Evolutionary conservation across 1,140 invertebrate genomes (phyloP).

Genomic region (Acromyrmex echinatior): DNA sequence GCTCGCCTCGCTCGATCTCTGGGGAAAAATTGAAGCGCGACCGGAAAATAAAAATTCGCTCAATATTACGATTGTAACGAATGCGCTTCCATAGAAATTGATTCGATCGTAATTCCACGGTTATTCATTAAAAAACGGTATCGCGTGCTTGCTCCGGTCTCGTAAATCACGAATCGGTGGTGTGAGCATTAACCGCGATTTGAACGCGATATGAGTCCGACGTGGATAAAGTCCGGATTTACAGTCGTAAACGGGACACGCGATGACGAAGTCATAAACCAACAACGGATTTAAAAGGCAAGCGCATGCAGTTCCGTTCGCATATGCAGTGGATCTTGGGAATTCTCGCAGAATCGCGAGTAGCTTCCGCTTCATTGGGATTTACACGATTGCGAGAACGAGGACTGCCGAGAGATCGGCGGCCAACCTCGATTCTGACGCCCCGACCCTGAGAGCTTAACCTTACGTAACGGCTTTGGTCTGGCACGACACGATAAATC

Average conservation of each 20-base stretch:
- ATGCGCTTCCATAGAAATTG: conserved; percentile 37
- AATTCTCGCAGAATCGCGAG: conserved; percentile 25
- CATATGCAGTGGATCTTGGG: conserved; percentile 35
- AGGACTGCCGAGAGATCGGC: conserved; percentile 51
- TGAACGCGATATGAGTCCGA: conserved; percentile 23
- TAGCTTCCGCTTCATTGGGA: conserved; percentile 43
- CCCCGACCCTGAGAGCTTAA: conserved; percentile 74
- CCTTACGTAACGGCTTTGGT: conserved; percentile 73
- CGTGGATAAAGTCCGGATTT: conserved; percentile 42
- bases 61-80: conserved; percentile 28
- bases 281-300: conserved; percentile 33
- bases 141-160: not conserved
- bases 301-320: not conserved
- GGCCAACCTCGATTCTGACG: conserved; percentile 65
- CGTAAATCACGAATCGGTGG: conserved; percentile 56
- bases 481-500: conserved; percentile 73
- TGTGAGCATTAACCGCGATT: conserved; percentile 50
- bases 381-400: conserved; percentile 63
- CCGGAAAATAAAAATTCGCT: conserved; percentile 29
- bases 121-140: conserved; percentile 57
- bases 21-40: conserved; percentile 1
- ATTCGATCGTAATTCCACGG: conserved; percentile 41
- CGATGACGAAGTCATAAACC: conserved; percentile 45
- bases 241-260: conserved; percentile 40
- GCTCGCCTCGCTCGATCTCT: conserved; percentile 5